Evolutionary conservation across 2,113 vertebrate species (phyloP), one percentile per base, ranked within the genome.

Genomic region (Columbina picui): DNA sequence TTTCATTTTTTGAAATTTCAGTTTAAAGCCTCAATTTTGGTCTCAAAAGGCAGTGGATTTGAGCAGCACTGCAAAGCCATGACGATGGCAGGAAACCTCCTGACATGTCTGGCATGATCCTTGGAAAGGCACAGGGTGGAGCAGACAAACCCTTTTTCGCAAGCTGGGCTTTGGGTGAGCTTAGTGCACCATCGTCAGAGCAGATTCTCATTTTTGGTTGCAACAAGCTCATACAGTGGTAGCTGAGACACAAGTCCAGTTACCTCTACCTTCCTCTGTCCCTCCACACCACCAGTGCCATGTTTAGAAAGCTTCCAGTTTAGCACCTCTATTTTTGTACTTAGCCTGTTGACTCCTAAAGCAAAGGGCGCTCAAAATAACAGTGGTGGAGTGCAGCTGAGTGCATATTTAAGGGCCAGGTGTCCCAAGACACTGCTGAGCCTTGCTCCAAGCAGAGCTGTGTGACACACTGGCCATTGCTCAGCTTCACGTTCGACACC

Each of bases 231-330:
- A 10, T 43, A 49, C 26, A 52, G 23, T 4, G 2, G 22, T 60
- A 65, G 41, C 77, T 18, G 41, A 89, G 87, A 76, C 36, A 69
- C 10, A 87, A 47, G 87, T 43, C 65, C 65, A 64, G 30, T 49
- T 47, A 7, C 14, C 36, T 55, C 17, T 55, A 17, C 53, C 47
- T 76, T 68, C 13, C n/a, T 7, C 34, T 73, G 12, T 20, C 53
- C 36, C 30, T 92, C 49, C 18, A 10, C 3, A 1, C 57, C 45
- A 30, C 29, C 68, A 84, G 34, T 49, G 39, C 65, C 30, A 2
- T 2, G 27, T 87, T 95, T 69, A 89, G 63, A 95, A 89, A 81
- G 26, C 57, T 60, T 68, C 68, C 38, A 27, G 49, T 84, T 93
- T 69, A 87, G 36, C 70, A 74, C 32, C 26, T 69, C 68, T 91